phyloP scores from a whole-genome alignment of 2,888 invertebrate species.

The Aspidapion aeneum region DNA sequence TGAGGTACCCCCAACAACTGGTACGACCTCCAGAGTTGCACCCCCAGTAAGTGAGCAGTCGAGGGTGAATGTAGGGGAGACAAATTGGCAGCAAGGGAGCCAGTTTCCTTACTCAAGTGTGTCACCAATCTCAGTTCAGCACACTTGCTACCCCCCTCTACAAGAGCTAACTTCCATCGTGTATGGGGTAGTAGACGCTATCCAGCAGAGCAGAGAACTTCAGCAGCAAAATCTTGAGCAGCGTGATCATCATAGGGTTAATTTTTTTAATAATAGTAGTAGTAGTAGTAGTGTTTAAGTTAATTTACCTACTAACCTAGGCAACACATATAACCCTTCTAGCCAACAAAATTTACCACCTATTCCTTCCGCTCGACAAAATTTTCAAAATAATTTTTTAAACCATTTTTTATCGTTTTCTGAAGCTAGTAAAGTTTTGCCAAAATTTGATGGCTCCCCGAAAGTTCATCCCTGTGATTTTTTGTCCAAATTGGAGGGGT shows the following conservation, averaged over 20 bases:
- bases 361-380: background rate
- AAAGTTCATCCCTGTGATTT: background rate
- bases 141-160: background rate
- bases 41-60: background rate
- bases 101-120: too few relatives aligned
- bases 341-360: background rate
- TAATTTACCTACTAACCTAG: too few relatives aligned
- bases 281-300: background rate
- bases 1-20: background rate
- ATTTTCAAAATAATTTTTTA: background rate
- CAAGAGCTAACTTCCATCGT: background rate
- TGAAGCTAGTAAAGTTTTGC: background rate
- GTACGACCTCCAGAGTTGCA: background rate
- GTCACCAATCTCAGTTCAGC: too few relatives aligned
- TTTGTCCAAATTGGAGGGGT: slow-evolving; percentile 3
- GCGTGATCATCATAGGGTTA: background rate
- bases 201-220: background rate
- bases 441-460: background rate
- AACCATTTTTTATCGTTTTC: background rate
- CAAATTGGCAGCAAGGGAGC: background rate
- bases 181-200: background rate
- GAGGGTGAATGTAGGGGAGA: too few relatives aligned
- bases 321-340: too few relatives aligned
- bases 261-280: background rate
- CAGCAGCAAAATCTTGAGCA: background rate